These are phyloP conservation scores for Drosophila rufa DNA, from an alignment of 1,140 invertebrate genomes.

Conservation along the genomic window DNA sequence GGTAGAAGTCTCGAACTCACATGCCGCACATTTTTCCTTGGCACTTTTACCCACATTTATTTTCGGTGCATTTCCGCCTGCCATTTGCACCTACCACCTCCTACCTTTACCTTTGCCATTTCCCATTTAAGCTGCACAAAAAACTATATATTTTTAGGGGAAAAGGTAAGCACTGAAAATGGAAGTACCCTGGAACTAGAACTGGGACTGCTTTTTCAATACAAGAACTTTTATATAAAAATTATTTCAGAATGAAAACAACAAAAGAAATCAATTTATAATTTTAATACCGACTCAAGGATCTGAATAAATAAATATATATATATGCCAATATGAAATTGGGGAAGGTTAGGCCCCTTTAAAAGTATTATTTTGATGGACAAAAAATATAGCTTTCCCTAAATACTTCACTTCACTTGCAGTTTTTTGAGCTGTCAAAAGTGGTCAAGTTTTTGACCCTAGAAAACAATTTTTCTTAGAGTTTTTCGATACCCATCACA, in stretches of 20 bases:
- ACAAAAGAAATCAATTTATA: neutral
- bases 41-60: constrained; percentile 79
- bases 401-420: neutral
- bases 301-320: too few species aligned
- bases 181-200: neutral
- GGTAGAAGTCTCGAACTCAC: neutral
- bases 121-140: constrained; percentile 14
- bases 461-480: neutral
- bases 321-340: too few species aligned
- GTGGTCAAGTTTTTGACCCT: neutral
- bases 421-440: neutral
- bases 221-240: too few species aligned
- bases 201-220: neutral
- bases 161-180: neutral
- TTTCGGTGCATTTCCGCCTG: constrained; percentile 77
- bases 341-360: neutral
- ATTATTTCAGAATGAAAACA: neutral
- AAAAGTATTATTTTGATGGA: neutral
- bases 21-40: constrained; percentile 56
- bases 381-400: neutral
- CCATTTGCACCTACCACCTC: constrained; percentile 50
- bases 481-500: neutral
- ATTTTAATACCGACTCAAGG: neutral
- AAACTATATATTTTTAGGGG: constrained; percentile 9
- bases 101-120: constrained; percentile 3